A percentile compares a stretch with the other conserved stretches of the same genome.
phyloP scores from a whole-genome alignment of 1,140 invertebrate genomes.

The Druon quercuslanigerum region DNA sequence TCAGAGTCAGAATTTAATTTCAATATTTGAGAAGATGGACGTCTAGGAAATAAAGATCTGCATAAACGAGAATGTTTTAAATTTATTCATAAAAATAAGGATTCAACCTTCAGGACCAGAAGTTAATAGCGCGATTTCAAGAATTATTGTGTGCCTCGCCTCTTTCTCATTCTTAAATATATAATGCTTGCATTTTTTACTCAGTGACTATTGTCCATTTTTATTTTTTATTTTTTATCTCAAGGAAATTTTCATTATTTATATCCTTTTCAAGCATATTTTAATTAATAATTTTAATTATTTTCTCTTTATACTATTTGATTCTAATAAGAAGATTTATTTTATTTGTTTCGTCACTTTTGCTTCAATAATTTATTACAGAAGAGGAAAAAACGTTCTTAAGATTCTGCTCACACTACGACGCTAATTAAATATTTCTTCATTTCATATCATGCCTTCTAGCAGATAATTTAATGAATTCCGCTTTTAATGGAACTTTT shows the following conservation, averaged over 20 bases:
- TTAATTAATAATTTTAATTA: background rate
- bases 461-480: no score
- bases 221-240: conserved; percentile 6
- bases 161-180: conserved; percentile 16
- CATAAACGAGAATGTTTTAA: conserved; percentile 19
- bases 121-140: conserved; percentile 19
- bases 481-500: no score
- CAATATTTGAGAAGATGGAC: background rate
- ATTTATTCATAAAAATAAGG: conserved; percentile 11
- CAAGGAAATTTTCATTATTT: conserved; percentile 3
- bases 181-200: conserved; percentile 23
- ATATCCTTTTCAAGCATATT: background rate
- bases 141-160: conserved; percentile 22
- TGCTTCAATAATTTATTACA: background rate
- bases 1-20: background rate
- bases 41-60: conserved; percentile 5
- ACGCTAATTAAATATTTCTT: no score
- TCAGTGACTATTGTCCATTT: conserved; percentile 12
- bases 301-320: no score
- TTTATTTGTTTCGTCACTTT: background rate
- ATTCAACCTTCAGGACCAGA: conserved; percentile 16
- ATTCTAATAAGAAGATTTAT: background rate
- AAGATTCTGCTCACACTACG: background rate
- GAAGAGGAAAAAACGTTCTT: background rate
- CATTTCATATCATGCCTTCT: no score